Evolutionary conservation across 2,888 invertebrate species (phyloP), one percentile per base, ranked within the genome.

Genomic region (Acrobasis repandana): DNA sequence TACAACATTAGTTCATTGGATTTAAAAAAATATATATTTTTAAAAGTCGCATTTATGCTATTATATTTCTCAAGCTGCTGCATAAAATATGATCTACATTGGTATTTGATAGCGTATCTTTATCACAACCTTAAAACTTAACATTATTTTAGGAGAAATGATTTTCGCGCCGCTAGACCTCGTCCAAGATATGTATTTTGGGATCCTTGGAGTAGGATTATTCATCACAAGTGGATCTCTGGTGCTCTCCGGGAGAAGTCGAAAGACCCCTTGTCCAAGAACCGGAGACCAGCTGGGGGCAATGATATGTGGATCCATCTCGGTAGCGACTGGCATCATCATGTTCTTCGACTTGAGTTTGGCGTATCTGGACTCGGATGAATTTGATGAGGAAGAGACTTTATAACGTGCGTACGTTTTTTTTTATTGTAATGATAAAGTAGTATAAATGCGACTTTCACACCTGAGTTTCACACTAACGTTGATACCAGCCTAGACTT

Each of bases 111-210:
- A 0, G 28, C 28, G 38, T 10, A 36, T 38, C 10, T 2, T 38
- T 38, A 61, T 69, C 59, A 68, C 61, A 59, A 63, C 63, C 61
- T 72, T 73, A 60, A 75, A 43, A 43, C 11, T 14, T 50, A 11
- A 10, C 47, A 10, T 74, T 63, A 67, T 88, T 89, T 75, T 86
- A 92, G 91, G 91, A 59, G 91, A 92, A 74, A 82, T 89, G 79
- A 72, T 90, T 66, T 85, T 88, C 70, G 85, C 88, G 57, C 90
- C 90, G 28, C 72, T 92, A 75, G 91, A 92, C 68, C 83, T 92
- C 62, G 86, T 91, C 34, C 91, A 91, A 75, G 91, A 92, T 71
- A 88, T 91, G 80, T 90, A 82, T 79, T 91, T 82, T 73, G 87
- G 88, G 36, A 77, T 88, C 49, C 69, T 90, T 38, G 91, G 91